Percentiles rank a stretch among this genome's conserved stretches.
phyloP scores from a whole-genome alignment of 2,888 invertebrate species.

The Lymantria dispar region DNA sequence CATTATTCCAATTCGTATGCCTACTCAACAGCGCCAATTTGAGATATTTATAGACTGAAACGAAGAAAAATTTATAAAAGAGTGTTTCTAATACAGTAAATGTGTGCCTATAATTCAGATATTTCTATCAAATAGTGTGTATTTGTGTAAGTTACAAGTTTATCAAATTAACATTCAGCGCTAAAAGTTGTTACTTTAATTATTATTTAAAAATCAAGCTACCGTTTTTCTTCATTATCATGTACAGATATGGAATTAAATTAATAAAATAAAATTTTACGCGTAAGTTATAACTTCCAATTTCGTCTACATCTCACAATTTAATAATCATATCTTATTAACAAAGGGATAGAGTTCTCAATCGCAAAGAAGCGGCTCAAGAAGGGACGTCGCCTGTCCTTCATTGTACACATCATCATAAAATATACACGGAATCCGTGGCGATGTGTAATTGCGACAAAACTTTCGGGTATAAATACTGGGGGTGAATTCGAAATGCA shows the following conservation, averaged over 20 bases:
- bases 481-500: slow-evolving; percentile 68
- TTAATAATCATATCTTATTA: slow-evolving; percentile 27
- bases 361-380: slow-evolving; percentile 28
- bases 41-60: too few species aligned
- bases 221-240: too few species aligned
- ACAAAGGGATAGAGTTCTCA: slow-evolving; percentile 30
- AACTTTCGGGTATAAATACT: slow-evolving; percentile 75
- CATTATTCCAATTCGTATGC: too few species aligned
- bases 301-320: slow-evolving; percentile 21
- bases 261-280: slow-evolving; percentile 21
- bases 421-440: slow-evolving; percentile 63
- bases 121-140: too few species aligned
- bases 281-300: slow-evolving; percentile 27
- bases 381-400: slow-evolving; percentile 55
- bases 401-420: slow-evolving; percentile 60
- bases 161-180: too few species aligned
- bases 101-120: too few species aligned
- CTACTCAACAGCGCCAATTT: too few species aligned
- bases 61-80: too few species aligned
- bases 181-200: too few species aligned
- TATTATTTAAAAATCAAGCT: too few species aligned
- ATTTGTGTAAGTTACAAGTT: too few species aligned
- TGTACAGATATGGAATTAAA: slow-evolving; percentile 10
- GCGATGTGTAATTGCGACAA: slow-evolving; percentile 66
- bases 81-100: too few species aligned